phyloP scores from a whole-genome alignment of 2,797 vertebrate genomes.

The Eulemur rubriventer region DNA sequence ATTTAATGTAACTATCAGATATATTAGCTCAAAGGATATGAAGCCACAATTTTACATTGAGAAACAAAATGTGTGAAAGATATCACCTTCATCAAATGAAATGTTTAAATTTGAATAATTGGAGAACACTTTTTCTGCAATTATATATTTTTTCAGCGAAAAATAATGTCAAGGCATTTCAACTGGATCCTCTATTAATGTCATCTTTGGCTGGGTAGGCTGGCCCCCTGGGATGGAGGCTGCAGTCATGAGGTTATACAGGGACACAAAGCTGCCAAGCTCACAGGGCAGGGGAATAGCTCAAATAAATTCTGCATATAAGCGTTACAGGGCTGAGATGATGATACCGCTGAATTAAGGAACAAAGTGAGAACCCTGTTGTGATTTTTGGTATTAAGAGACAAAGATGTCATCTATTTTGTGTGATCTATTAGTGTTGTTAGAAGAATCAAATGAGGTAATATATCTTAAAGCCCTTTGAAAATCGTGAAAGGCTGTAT shows the following conservation, averaged over 20 bases:
- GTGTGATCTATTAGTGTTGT: conserved; percentile 50
- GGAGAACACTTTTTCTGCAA: neutral
- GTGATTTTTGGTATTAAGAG: conserved; percentile 59
- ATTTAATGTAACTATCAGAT: neutral
- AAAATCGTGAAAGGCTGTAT: neutral
- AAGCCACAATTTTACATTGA: conserved; percentile 17
- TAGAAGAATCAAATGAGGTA: conserved; percentile 37
- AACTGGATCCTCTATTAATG: neutral
- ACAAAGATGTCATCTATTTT: conserved; percentile 53
- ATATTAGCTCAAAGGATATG: neutral
- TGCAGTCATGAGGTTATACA: neutral
- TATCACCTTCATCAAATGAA: conserved; percentile 31
- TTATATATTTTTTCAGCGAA: conserved; percentile 32
- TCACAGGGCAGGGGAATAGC: neutral
- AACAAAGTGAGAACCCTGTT: conserved; percentile 43
- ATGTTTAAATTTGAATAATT: conserved; percentile 51
- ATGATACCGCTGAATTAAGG: conserved; percentile 5
- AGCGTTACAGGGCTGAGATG: neutral
- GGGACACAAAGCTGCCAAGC: neutral
- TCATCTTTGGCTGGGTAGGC: neutral
- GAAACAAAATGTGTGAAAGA: conserved; percentile 19
- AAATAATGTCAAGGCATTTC: conserved; percentile 14
- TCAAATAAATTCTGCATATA: conserved; percentile 12
- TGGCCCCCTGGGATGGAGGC: neutral
- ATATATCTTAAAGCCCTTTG: conserved; percentile 22